Evolutionary conservation across 2,797 vertebrate genomes (phyloP).

Genomic region (Anguilla megastoma): DNA sequence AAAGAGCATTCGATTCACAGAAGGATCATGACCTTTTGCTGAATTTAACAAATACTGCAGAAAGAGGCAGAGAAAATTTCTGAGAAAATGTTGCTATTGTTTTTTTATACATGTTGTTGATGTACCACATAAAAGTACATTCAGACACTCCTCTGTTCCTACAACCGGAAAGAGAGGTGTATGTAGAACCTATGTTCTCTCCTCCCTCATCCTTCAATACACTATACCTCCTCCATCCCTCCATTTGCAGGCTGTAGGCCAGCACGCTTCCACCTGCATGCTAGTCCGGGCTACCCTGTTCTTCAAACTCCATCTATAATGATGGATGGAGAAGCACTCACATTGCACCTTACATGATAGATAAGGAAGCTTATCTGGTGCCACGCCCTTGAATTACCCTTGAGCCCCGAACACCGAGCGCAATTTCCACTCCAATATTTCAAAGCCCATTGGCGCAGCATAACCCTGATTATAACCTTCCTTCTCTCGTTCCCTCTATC

Average conservation of each 20-base stretch:
- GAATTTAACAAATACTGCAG: not conserved
- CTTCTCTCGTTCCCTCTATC: not conserved
- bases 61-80: not conserved
- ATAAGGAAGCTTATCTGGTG: not conserved
- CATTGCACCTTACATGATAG: not conserved
- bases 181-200: not conserved
- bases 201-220: not conserved
- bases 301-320: not conserved
- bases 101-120: not conserved
- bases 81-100: not conserved
- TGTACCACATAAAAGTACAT: not conserved
- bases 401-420: not conserved
- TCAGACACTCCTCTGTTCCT: not conserved
- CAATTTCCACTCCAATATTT: constrained; percentile 1
- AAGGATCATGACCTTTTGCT: not conserved
- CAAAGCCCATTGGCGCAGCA: not conserved
- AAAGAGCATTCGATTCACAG: not conserved
- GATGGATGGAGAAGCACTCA: not conserved
- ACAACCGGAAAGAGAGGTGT: not conserved
- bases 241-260: not conserved
- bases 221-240: not conserved
- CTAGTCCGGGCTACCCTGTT: not conserved
- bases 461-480: not conserved
- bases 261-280: not conserved
- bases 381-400: not conserved